phyloP scores from a whole-genome alignment of 2,888 invertebrate species.

The Argyra leucocephala region DNA sequence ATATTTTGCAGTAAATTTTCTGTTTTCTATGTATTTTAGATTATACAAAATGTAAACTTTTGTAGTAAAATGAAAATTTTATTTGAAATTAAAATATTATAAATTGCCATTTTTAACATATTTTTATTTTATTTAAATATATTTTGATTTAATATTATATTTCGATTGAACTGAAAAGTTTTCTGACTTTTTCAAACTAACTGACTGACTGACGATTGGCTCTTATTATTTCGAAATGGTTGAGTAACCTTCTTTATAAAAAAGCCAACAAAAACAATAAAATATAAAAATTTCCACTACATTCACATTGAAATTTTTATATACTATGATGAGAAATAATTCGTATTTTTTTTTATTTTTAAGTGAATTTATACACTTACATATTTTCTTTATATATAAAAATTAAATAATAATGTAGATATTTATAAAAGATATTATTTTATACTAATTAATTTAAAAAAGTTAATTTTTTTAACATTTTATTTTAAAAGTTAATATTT shows the following conservation, averaged over 20 bases:
- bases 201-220: not conserved
- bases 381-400: not conserved
- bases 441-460: not conserved
- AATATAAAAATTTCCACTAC: constrained; percentile 5
- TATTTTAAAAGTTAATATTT: not conserved
- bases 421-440: not conserved
- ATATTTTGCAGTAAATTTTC: not conserved
- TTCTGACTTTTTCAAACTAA: not conserved
- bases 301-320: constrained; percentile 2
- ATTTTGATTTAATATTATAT: not conserved
- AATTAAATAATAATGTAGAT: not conserved
- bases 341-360: not conserved
- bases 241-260: constrained; percentile 2
- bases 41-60: not conserved
- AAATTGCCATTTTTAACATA: not conserved
- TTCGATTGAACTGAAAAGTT: not conserved
- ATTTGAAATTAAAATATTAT: not conserved
- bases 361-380: not conserved
- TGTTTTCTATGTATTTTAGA: not conserved
- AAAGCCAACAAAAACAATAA: not conserved
- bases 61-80: not conserved
- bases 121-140: not conserved
- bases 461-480: not conserved
- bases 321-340: not conserved
- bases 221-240: constrained; percentile 7